These are phyloP conservation scores for Cotesia glomerata DNA, from an alignment of 1,140 invertebrate species.

Conservation along the genomic window DNA sequence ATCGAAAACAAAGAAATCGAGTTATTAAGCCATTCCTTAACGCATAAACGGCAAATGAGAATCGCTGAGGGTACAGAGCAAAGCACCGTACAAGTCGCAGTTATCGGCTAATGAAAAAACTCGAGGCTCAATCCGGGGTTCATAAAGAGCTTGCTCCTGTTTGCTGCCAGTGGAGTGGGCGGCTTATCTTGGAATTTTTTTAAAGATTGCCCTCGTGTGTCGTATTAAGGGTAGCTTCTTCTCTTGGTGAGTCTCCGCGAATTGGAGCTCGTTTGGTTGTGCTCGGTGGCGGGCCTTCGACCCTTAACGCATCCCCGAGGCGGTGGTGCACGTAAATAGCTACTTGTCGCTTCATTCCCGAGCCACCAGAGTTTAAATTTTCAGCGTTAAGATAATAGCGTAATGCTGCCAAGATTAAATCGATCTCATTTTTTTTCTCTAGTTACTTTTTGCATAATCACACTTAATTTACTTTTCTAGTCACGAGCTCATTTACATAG, in stretches of 20 bases:
- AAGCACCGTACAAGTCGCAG: conserved; percentile 48
- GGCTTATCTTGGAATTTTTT: conserved; percentile 51
- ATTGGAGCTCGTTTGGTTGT: conserved; percentile 35
- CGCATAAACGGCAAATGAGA: too few species aligned
- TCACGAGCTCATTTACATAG: neutral
- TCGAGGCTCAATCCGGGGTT: conserved; percentile 42
- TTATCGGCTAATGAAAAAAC: conserved; percentile 60
- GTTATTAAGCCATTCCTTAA: too few species aligned
- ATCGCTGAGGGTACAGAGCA: conserved; percentile 52
- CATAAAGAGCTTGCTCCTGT: conserved; percentile 33
- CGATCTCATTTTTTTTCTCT: neutral
- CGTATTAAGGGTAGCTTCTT: conserved; percentile 53
- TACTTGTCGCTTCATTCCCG: conserved; percentile 59
- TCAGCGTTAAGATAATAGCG: neutral
- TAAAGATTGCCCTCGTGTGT: conserved; percentile 62
- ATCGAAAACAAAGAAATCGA: too few species aligned
- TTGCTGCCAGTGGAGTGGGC: conserved; percentile 28
- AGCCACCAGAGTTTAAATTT: neutral
- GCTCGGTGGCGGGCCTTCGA: neutral
- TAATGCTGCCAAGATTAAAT: conserved; percentile 9
- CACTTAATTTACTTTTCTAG: neutral
- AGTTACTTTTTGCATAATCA: neutral
- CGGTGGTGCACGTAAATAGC: conserved; percentile 57
- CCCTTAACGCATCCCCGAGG: conserved; percentile 20
- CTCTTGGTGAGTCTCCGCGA: conserved; percentile 49